Conservation (phyloP, 64 coral and sea anemone genomes). For the Stylophora pistillata region DNA sequence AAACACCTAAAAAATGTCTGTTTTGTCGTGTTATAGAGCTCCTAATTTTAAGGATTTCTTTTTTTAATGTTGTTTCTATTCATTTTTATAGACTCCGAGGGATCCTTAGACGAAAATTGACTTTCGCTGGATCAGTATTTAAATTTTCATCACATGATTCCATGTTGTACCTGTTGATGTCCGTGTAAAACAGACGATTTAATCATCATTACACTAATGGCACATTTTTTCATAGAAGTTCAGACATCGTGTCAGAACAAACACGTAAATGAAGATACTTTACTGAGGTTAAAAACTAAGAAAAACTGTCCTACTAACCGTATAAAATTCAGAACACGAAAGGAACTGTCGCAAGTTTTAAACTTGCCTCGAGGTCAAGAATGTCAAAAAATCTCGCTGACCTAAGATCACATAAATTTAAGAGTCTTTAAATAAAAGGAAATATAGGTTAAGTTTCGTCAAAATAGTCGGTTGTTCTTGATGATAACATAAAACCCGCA, state of each 20-base stretch:
- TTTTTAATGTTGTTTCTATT: background rate
- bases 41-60: background rate
- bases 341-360: too few species aligned
- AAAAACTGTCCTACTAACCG: too few species aligned
- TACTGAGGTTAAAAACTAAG: too few species aligned
- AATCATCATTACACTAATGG: background rate
- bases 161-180: background rate
- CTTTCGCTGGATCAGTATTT: background rate
- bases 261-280: too few species aligned
- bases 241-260: background rate
- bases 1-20: background rate
- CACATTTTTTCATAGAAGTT: background rate
- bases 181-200: background rate
- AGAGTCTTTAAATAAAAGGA: too few species aligned
- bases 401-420: too few species aligned
- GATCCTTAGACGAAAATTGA: background rate
- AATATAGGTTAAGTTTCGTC: too few species aligned
- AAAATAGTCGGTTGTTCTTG: too few species aligned
- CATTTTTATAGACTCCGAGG: background rate
- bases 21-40: background rate
- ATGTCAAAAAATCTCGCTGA: too few species aligned
- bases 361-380: too few species aligned
- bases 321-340: too few species aligned
- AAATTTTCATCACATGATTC: background rate
- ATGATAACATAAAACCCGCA: too few species aligned